Evolutionary conservation across 1,140 invertebrate species (phyloP).

Genomic region (Hylaeus anthracinus): DNA sequence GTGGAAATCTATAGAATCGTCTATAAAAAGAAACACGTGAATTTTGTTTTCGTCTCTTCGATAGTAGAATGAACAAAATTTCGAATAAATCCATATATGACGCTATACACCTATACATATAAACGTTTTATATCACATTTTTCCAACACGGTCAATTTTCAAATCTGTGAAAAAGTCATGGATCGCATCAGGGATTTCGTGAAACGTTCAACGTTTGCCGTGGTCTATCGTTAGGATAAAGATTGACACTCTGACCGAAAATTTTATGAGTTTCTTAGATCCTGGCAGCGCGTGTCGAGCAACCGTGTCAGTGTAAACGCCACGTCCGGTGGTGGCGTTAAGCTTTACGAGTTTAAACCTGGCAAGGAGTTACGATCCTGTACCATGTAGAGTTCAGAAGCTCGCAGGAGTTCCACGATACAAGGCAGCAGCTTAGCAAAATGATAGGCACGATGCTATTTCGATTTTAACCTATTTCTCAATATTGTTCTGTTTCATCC

Average conservation of each 20-base stretch:
- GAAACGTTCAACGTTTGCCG: constrained; percentile 3
- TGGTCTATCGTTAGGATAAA: background rate
- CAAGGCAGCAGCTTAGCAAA: background rate
- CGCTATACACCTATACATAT: background rate
- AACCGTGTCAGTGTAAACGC: constrained; percentile 15
- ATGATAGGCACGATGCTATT: background rate
- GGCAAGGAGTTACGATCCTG: constrained; percentile 39
- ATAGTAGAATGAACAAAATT: background rate
- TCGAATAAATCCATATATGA: background rate
- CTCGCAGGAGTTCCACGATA: constrained; percentile 4
- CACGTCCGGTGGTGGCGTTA: constrained; percentile 18
- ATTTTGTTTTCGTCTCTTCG: background rate
- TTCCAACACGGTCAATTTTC: background rate
- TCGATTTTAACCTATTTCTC: background rate
- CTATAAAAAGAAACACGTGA: background rate
- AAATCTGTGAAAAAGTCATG: background rate
- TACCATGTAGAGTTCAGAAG: constrained; percentile 7
- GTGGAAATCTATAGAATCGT: no score
- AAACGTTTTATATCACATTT: constrained; percentile 4
- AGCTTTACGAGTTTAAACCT: constrained; percentile 40
- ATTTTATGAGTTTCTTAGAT: constrained; percentile 30
- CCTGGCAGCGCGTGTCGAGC: background rate
- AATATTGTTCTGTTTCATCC: no score
- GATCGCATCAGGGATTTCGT: background rate
- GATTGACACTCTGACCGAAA: constrained; percentile 22